A percentile compares a stretch with the other conserved stretches of the same genome.
Conservation (phyloP, 1,140 invertebrate species). For the Phocides pigmalion region DNA sequence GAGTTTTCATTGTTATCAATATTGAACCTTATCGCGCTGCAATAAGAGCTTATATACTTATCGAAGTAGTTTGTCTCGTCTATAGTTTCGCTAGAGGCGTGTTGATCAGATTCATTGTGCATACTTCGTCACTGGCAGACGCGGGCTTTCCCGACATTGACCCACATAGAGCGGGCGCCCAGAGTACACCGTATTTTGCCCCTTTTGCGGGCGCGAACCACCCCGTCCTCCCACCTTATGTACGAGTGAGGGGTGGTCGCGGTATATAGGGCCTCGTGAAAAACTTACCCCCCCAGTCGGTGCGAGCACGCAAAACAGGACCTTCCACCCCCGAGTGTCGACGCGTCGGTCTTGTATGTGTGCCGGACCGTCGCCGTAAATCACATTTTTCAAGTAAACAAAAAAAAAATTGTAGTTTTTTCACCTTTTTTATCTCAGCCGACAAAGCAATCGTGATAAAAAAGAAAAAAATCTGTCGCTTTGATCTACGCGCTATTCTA, state of each 20-base stretch:
- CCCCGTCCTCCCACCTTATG: constrained; percentile 81
- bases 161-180: constrained; percentile 84
- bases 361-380: constrained; percentile 54
- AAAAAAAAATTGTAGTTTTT: constrained; percentile 26
- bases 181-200: constrained; percentile 84
- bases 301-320: constrained; percentile 81
- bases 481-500: background rate
- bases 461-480: background rate
- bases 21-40: constrained; percentile 51
- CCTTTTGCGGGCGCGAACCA: constrained; percentile 82
- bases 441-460: background rate
- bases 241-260: constrained; percentile 80
- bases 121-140: constrained; percentile 83
- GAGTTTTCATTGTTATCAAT: constrained; percentile 20
- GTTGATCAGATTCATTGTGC: constrained; percentile 83
- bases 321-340: constrained; percentile 68
- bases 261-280: constrained; percentile 83
- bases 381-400: constrained; percentile 24
- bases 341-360: constrained; percentile 60
- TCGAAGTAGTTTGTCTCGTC: constrained; percentile 54
- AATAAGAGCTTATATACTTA: constrained; percentile 50
- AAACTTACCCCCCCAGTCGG: constrained; percentile 77
- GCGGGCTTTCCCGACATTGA: constrained; percentile 86
- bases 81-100: constrained; percentile 80
- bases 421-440: constrained; percentile 1